These are phyloP conservation scores for Halcyon leucocephala DNA, from an alignment of 2,797 vertebrate genomes.

Conservation along the genomic window DNA sequence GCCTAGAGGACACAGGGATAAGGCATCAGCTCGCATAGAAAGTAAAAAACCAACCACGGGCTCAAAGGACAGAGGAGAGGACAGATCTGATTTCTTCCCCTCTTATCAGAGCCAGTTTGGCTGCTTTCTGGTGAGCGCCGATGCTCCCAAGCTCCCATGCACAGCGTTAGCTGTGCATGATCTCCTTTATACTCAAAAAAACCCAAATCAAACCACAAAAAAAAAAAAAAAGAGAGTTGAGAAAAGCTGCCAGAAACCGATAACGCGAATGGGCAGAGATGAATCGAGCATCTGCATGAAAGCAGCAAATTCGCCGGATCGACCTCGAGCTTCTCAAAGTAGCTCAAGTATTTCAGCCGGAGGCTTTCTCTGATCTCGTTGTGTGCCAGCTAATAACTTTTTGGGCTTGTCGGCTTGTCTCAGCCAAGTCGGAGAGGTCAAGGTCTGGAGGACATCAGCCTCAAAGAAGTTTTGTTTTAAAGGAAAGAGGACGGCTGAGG, in stretches of 20 bases:
- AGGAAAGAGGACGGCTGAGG: background rate
- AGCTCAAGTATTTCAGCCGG: background rate
- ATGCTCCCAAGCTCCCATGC: background rate
- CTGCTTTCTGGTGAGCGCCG: background rate
- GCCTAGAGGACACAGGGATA: background rate
- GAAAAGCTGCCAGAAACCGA: constrained; percentile 1
- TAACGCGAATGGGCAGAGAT: background rate
- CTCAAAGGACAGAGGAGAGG: background rate
- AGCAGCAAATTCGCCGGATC: background rate
- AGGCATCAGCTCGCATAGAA: background rate
- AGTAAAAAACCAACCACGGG: background rate
- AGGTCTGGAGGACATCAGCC: background rate
- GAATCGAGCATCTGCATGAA: background rate
- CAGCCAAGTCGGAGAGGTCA: background rate
- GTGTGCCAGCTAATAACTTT: background rate
- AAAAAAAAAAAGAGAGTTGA: background rate
- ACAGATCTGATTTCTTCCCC: background rate
- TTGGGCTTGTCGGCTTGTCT: background rate
- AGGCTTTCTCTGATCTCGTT: background rate
- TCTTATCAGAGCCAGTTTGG: background rate
- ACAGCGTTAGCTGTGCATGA: background rate
- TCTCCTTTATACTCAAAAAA: background rate
- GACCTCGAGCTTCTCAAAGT: constrained; percentile 6
- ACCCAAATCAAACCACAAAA: too few species aligned
- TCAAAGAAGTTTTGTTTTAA: background rate